Conservation (phyloP, 2,797 vertebrate genomes). For the Hippocampus kuda region DNA sequence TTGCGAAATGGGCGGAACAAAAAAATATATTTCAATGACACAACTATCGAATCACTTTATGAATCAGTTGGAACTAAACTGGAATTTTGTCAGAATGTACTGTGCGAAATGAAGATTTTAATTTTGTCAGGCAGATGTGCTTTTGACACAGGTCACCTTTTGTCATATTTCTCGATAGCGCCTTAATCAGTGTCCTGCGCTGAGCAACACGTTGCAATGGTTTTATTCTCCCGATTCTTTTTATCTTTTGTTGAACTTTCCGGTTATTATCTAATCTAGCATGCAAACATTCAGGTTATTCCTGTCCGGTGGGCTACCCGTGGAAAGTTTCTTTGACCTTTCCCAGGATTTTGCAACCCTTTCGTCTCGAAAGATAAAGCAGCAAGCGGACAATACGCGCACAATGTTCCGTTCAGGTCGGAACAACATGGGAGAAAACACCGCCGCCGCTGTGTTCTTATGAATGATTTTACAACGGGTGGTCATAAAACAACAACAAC, state of each 20-base stretch:
- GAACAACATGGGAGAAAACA: slow-evolving; percentile 28
- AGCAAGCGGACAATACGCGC: slow-evolving; percentile 3
- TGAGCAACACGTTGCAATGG: not conserved
- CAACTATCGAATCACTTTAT: too few relatives aligned
- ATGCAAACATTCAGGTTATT: not conserved
- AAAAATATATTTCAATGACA: too few relatives aligned
- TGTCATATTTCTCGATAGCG: not conserved
- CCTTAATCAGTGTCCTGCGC: not conserved
- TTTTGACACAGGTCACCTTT: not conserved
- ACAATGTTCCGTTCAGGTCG: slow-evolving; percentile 23
- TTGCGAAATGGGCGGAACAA: too few relatives aligned
- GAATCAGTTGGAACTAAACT: too few relatives aligned
- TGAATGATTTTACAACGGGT: slow-evolving; percentile 4
- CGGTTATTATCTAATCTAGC: not conserved
- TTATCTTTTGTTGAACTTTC: not conserved
- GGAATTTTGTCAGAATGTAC: too few relatives aligned
- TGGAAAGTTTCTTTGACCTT: slow-evolving; percentile 1
- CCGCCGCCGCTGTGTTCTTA: not conserved
- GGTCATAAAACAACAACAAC: slow-evolving; percentile 3
- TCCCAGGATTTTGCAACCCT: not conserved
- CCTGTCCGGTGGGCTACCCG: not conserved
- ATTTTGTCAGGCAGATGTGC: not conserved
- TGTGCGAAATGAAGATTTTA: not conserved
- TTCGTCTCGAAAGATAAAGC: slow-evolving; percentile 22
- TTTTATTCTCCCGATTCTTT: not conserved